phyloP scores from a whole-genome alignment of 2,888 invertebrate species.

The Thecocarcelia acutangulata region DNA sequence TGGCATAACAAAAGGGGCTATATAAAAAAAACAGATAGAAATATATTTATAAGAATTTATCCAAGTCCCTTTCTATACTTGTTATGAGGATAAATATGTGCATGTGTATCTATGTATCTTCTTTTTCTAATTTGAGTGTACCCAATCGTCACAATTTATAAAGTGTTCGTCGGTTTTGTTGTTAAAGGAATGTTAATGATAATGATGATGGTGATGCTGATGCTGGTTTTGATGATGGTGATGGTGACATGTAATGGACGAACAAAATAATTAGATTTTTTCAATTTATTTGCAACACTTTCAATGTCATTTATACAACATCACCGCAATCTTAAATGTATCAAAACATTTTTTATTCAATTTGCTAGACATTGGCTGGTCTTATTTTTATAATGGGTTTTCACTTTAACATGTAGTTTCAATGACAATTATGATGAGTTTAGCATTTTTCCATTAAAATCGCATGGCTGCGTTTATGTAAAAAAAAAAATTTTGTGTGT shows the following conservation, averaged over 20 bases:
- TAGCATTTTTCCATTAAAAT: conserved; percentile 4
- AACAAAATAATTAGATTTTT: conserved; percentile 41
- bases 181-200: conserved; percentile 2
- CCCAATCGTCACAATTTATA: conserved; percentile 6
- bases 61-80: conserved; percentile 33
- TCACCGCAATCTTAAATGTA: conserved; percentile 21
- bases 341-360: conserved; percentile 30
- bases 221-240: conserved; percentile 1
- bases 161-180: neutral
- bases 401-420: neutral
- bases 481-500: too few species aligned
- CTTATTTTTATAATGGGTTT: neutral
- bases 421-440: neutral
- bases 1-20: conserved; percentile 36
- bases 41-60: conserved; percentile 37
- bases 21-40: conserved; percentile 15
- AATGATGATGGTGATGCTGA: neutral
- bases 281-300: conserved; percentile 45
- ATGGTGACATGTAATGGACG: conserved; percentile 4
- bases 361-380: conserved; percentile 11
- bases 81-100: conserved; percentile 10
- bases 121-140: conserved; percentile 11
- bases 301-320: conserved; percentile 37
- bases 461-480: neutral
- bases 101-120: neutral